phyloP scores from a whole-genome alignment of 2,113 vertebrate genomes.

The Ariopsis seemanni region DNA sequence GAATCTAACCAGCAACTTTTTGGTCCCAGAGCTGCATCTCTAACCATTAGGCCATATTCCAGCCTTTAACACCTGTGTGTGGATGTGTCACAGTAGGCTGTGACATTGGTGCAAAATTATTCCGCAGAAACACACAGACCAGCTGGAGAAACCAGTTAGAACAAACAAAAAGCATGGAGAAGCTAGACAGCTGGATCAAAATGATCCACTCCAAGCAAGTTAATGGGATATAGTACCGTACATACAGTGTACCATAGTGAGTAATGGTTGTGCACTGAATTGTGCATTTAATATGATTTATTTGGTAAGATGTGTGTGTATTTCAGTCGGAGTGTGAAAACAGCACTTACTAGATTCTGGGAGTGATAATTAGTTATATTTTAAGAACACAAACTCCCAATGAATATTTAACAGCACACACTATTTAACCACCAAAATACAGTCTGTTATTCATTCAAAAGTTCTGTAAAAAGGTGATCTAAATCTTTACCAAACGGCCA shows the following conservation, averaged over 20 bases:
- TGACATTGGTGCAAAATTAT: background rate
- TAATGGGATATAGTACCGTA: background rate
- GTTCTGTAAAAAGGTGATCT: slow-evolving; percentile 45
- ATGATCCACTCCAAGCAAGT: background rate
- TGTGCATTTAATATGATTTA: background rate
- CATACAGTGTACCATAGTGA: slow-evolving; percentile 9
- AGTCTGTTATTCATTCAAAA: slow-evolving; percentile 57
- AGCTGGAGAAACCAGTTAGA: slow-evolving; percentile 3
- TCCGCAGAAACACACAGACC: background rate
- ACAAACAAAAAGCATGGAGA: slow-evolving; percentile 20
- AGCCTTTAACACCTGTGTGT: slow-evolving; percentile 1
- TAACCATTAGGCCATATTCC: background rate
- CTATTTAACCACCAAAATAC: slow-evolving; percentile 62
- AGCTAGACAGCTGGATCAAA: background rate
- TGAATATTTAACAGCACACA: slow-evolving; percentile 73
- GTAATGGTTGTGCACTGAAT: slow-evolving; percentile 33
- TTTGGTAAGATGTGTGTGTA: slow-evolving; percentile 58
- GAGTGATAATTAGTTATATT: slow-evolving; percentile 76
- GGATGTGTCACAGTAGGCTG: slow-evolving; percentile 3
- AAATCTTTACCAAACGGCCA: slow-evolving; percentile 19
- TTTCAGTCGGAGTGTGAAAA: slow-evolving; percentile 65
- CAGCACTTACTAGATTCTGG: slow-evolving; percentile 65
- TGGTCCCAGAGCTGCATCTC: too few relatives aligned
- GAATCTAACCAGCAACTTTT: too few relatives aligned
- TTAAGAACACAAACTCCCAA: slow-evolving; percentile 69